Conservation (phyloP, 2,113 vertebrate genomes). For the Tautogolabrus adspersus region DNA sequence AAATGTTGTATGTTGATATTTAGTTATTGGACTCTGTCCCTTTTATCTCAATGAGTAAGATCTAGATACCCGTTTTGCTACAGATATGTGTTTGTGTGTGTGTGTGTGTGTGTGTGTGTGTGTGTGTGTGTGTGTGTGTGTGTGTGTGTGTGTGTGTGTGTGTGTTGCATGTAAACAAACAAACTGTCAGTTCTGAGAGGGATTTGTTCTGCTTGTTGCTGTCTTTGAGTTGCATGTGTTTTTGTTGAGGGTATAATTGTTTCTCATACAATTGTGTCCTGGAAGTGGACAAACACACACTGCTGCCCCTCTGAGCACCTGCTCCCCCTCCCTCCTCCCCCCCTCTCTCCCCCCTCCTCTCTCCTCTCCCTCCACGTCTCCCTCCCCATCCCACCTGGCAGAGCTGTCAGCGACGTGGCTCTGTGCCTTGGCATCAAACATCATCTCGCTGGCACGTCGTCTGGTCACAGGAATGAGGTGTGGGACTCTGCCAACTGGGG, state of each 20-base stretch:
- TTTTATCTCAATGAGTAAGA: no score
- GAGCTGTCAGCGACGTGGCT: slow-evolving; percentile 68
- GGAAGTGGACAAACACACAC: slow-evolving; percentile 54
- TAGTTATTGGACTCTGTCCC: no score
- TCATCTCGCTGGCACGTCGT: slow-evolving; percentile 68
- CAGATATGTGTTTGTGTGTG: no score
- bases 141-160: neutral
- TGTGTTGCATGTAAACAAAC: slow-evolving; percentile 9
- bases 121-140: no score
- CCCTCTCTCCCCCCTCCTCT: no score
- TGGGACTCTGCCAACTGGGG: slow-evolving; percentile 70
- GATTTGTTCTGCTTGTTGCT: slow-evolving; percentile 34
- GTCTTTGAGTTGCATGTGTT: slow-evolving; percentile 6
- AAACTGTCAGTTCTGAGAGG: slow-evolving; percentile 29
- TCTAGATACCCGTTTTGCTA: no score
- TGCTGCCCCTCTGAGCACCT: slow-evolving; percentile 19
- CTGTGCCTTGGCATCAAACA: slow-evolving; percentile 65
- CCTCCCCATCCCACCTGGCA: slow-evolving; percentile 69
- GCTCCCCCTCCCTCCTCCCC: neutral
- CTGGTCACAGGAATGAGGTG: slow-evolving; percentile 45
- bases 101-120: no score
- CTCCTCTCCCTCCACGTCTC: neutral
- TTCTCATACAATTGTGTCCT: slow-evolving; percentile 40
- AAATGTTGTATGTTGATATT: no score
- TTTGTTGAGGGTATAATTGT: slow-evolving; percentile 36